Evolutionary conservation across 1,140 invertebrate genomes (phyloP), one percentile per base, ranked within the genome.

Genomic region (Heliconius hermathena): DNA sequence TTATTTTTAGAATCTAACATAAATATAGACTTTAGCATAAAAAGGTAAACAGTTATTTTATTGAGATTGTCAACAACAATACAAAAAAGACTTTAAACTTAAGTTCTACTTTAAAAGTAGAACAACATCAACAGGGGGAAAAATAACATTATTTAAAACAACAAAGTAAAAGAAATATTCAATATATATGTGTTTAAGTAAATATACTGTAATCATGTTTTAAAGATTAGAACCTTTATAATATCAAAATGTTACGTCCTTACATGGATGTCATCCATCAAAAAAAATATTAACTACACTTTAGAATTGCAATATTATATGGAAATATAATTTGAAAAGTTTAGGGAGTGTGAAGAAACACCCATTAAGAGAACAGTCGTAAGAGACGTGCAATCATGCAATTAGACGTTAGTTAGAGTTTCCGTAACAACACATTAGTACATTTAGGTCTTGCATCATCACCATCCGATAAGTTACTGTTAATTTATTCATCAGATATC

Each of bases 401-500:
- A 66, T 79, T 78, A 79, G 41, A 71, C 77, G 76, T 77, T 82
- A 82, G 26, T 71, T 60, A 79, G 80, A 74, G 70, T 22, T 13
- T 76, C 71, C 38, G 60, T 66, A 66, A 77, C 26, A 46, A 26
- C 71, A 60, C 77, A 77, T 88, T 89, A 88, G 81, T n/a, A 73
- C 60, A 26, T 66, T 66, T 1, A 29, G 13, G 4, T 3, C 22
- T 66, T 66, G 11, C 22, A 26, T 26, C 60, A 66, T 26, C 0
- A 26, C 3, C 11, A n/a, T 26, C 60, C 11, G 60, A 26, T 26
- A 26, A 66, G 60, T 66, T 29, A 13, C 22, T 26, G 60, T 66
- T 66, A 66, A 66, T 4, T 26, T 26, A 66, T 26, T 16, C 57
- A 0, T 22, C 8, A 66, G 22, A 66, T 66, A 66, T 66, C 57